phyloP scores from a whole-genome alignment of 2,113 vertebrate species.

The Aspidoscelis tigris region DNA sequence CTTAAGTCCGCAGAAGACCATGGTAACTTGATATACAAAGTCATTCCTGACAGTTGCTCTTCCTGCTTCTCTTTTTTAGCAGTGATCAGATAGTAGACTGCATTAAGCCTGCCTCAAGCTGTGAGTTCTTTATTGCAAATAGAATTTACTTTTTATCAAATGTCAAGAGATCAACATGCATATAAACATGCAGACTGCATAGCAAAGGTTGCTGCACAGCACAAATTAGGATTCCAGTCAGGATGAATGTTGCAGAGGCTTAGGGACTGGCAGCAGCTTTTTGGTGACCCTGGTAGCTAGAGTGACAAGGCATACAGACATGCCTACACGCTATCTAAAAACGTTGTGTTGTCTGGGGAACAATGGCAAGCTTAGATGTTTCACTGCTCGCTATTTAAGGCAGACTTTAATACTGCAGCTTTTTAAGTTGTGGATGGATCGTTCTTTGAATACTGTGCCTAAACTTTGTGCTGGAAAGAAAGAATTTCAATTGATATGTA shows the following conservation, averaged over 20 bases:
- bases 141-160: constrained; percentile 45
- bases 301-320: constrained; percentile 56
- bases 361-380: constrained; percentile 49
- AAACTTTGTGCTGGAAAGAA: constrained; percentile 22
- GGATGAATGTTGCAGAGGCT: constrained; percentile 53
- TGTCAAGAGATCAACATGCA: constrained; percentile 48
- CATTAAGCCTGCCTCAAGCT: constrained; percentile 39
- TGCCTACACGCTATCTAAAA: constrained; percentile 42
- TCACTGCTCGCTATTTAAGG: constrained; percentile 43
- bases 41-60: background rate
- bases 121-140: constrained; percentile 51
- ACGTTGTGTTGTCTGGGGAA: constrained; percentile 37
- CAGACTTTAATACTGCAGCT: constrained; percentile 38
- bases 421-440: constrained; percentile 45
- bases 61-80: background rate
- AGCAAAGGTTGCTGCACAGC: background rate
- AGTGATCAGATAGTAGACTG: constrained; percentile 14
- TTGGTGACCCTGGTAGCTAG: constrained; percentile 54
- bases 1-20: constrained; percentile 18
- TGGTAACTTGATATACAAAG: constrained; percentile 46
- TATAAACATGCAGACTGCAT: constrained; percentile 50
- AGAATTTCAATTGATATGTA: constrained; percentile 9
- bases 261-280: constrained; percentile 59
- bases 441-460: constrained; percentile 31
- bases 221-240: constrained; percentile 65